A percentile compares a stretch with the other conserved stretches of the same genome.
Conservation (phyloP, 2,888 invertebrate genomes). For the Protonemura montana region DNA sequence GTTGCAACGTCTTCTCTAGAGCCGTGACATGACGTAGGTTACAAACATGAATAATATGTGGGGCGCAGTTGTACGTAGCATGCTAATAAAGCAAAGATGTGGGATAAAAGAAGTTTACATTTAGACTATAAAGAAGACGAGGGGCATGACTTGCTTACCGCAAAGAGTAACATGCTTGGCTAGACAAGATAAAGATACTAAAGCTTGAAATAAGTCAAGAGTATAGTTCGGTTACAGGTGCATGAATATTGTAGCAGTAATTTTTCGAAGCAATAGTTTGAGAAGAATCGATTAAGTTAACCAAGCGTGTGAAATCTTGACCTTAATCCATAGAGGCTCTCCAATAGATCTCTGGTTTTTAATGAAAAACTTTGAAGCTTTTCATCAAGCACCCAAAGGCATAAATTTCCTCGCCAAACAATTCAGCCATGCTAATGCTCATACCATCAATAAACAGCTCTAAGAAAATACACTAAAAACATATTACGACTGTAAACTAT, state of each 20-base stretch:
- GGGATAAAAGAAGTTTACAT: background rate
- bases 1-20: background rate
- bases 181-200: background rate
- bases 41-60: background rate
- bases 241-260: background rate
- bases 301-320: no score
- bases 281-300: no score
- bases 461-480: background rate
- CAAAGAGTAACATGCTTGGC: background rate
- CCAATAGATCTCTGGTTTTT: no score
- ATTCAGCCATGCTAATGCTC: no score
- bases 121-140: background rate
- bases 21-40: background rate
- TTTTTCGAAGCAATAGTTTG: no score
- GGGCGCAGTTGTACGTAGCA: background rate
- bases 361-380: no score
- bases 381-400: no score
- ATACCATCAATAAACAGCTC: no score
- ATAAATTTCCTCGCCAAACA: no score
- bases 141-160: background rate
- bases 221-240: background rate
- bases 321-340: no score
- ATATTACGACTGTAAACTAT: background rate
- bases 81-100: slow-evolving; percentile 7
- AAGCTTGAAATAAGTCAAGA: background rate